Evolutionary conservation across 2,797 vertebrate species (phyloP), one percentile per base, ranked within the genome.

Genomic region (Lepus townsendii): DNA sequence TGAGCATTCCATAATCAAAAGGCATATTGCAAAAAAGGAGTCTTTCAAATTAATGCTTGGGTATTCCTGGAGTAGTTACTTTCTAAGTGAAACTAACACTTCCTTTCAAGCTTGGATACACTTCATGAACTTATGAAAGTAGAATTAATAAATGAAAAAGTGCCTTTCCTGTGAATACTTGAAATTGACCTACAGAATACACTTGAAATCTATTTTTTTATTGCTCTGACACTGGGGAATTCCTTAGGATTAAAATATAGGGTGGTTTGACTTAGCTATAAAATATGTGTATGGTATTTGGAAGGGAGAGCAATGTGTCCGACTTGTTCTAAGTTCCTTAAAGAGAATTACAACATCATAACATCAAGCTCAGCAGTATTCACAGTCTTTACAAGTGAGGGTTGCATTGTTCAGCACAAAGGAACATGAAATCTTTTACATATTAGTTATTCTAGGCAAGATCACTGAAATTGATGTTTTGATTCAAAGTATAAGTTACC

Each of bases 141-240:
- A 87, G 62, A 94, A 90, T n/a, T 32, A 62, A 76, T 88, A 84
- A 85, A 91, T 77, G 82, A 93, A 94, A 95, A 97, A 96, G 95
- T 95, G 94, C 68, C 91, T 76, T 94, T 93, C 73, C 47, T 94
- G 22, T 88, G 77, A 95, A 69, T 69, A 77, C 85, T 93, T 96
- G 90, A 95, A 90, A 87, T 17, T 77, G n/a, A 80, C 87, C 20
- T 96, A 71, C 72, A 91, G 69, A 94, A 93, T 72, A 88, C 47
- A 79, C 32, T 63, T 83, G 42, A 63, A 82, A 65, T 88, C 62
- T 95, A 63, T 94, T 93, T 95, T 93, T 94, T 92, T 72, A 78
- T 85, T 94, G n/a, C 17, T 86, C 24, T 92, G 79, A 75, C 66
- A 88, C 10, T 84, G 90, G 96, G 96, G 72, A 97, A 95, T 94